A percentile compares a stretch with the other conserved stretches of the same genome.
Evolutionary conservation across 2,113 vertebrate genomes (phyloP).

Genomic region (Anthoscopus minutus): DNA sequence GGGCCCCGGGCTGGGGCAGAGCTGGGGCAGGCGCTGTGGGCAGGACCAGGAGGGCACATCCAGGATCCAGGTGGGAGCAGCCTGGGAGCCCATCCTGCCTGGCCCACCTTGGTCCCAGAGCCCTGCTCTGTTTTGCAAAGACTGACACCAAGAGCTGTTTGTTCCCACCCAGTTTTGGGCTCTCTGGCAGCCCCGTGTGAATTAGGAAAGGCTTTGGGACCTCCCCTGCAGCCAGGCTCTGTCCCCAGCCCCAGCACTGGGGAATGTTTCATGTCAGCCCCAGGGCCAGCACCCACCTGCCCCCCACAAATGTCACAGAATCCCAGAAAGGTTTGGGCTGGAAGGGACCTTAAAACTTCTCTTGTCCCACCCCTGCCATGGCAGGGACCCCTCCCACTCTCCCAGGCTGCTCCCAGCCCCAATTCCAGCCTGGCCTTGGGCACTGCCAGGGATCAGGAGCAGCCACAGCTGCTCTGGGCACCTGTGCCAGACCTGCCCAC

Average conservation of each 20-base stretch:
- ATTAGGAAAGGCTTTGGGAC: not conserved
- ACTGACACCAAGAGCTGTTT: not conserved
- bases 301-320: not conserved
- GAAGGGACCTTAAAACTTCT: rapidly evolving
- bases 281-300: not conserved
- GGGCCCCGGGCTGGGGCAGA: not conserved
- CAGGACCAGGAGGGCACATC: not conserved
- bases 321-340: rapidly evolving
- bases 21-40: not conserved
- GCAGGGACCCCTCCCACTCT: not conserved
- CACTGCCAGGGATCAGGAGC: not conserved
- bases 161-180: not conserved
- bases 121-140: not conserved
- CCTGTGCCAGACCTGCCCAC: not conserved
- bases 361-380: not conserved
- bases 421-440: not conserved
- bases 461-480: not conserved
- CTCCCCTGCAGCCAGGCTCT: not conserved
- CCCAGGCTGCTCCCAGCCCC: not conserved
- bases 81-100: not conserved
- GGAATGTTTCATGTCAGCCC: rapidly evolving
- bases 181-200: not conserved
- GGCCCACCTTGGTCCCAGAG: not conserved
- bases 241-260: not conserved
- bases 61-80: not conserved